Evolutionary conservation across 2,113 vertebrate genomes (phyloP), one percentile per base, ranked within the genome.

Genomic region (Albula glossodonta): DNA sequence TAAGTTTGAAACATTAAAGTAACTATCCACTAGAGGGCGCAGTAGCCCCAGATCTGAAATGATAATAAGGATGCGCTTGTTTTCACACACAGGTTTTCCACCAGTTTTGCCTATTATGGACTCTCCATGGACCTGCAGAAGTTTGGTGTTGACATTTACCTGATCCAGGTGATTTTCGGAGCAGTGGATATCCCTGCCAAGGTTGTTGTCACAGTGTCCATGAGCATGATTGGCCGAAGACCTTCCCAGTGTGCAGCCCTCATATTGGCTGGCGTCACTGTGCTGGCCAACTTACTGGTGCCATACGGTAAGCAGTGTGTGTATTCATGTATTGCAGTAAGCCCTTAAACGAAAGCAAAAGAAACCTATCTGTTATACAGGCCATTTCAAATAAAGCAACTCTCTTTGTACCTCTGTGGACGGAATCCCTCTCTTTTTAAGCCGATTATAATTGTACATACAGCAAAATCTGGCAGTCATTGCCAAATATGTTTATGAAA

Each of bases 81-180:
- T 19, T 49, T 52, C n/a, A 12, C 10, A 31, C 17, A 19, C 22
- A 97, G 96, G 95, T 94, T 95, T 11, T 91, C 95, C 0, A 95
- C 94, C 19, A 95, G 94, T 85, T 96, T 97, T 82, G 93, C 94
- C 19, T 96, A 96, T 88, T 97, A 96, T 7, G 93, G 95, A 0
- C 88, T 97, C 5, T 60, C 94, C 22, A 95, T 97, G 95, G 96
- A 96, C 86, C 93, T 97, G 79, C 95, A 97, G 89, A 94, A 94
- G 84, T 97, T 97, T 56, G 95, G 95, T 0, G 92, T 96, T 84
- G 89, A 94, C 89, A 95, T 96, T 86, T 96, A 95, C 87, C 89
- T 97, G 79, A 95, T 96, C 63, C 96, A 97, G 86, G 91, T 96
- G 78, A 95, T 96, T 79, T 97, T 97, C 4, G 94, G 94, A 2